phyloP scores from a whole-genome alignment of 2,797 vertebrate genomes.

The Melanotaenia nigrans region DNA sequence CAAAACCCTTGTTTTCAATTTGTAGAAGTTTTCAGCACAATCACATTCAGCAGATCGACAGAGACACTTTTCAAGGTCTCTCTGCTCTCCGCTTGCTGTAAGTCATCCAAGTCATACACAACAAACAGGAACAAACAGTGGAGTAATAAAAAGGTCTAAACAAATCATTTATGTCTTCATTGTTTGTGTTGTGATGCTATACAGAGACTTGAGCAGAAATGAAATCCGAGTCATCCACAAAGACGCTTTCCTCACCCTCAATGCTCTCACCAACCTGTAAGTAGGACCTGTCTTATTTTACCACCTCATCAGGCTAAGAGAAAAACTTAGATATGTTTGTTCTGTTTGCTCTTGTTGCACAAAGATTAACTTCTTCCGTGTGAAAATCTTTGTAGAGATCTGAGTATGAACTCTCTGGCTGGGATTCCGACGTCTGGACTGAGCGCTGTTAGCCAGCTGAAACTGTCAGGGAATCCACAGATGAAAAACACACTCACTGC shows the following conservation, averaged over 20 bases:
- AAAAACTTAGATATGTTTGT: not conserved
- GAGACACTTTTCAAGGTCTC: constrained; percentile 90
- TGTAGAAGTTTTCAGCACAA: constrained; percentile 94
- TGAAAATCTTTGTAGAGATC: constrained; percentile 83
- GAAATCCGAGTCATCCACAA: constrained; percentile 88
- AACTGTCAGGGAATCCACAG: constrained; percentile 91
- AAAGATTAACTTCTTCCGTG: constrained; percentile 9
- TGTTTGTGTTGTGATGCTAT: constrained; percentile 49
- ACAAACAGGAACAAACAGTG: not conserved
- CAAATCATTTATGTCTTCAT: constrained; percentile 2
- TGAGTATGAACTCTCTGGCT: constrained; percentile 91
- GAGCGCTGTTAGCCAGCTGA: constrained; percentile 90
- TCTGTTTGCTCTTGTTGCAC: not conserved
- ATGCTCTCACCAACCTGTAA: constrained; percentile 94
- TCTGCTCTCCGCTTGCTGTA: constrained; percentile 90
- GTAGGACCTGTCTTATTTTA: constrained; percentile 64
- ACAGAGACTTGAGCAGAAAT: constrained; percentile 96
- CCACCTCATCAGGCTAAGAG: not conserved
- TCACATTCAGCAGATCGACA: constrained; percentile 87
- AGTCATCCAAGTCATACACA: constrained; percentile 73
- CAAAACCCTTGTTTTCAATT: constrained; percentile 35
- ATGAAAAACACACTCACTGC: constrained; percentile 89
- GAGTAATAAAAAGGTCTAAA: constrained; percentile 4
- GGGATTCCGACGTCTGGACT: constrained; percentile 88
- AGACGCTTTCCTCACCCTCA: constrained; percentile 89